Conservation (phyloP, 2,888 invertebrate genomes). For the Volucella zonaria region DNA sequence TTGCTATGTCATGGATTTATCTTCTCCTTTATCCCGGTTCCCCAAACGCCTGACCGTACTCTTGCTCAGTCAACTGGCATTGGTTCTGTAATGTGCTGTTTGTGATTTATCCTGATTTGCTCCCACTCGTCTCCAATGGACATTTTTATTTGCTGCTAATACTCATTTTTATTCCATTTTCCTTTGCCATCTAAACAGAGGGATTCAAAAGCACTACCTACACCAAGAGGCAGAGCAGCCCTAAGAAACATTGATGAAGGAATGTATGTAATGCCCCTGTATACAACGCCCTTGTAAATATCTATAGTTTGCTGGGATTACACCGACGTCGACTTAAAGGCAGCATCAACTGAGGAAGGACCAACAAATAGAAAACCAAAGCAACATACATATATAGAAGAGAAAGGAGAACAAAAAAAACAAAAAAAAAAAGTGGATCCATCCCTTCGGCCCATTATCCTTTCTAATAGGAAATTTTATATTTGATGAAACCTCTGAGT, state of each 20-base stretch:
- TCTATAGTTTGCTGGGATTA: constrained; percentile 61
- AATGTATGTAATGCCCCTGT: constrained; percentile 53
- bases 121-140: constrained; percentile 68
- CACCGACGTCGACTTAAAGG: constrained; percentile 8
- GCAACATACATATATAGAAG: not conserved
- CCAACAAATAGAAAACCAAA: too few relatives aligned
- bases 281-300: constrained; percentile 51
- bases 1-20: constrained; percentile 56
- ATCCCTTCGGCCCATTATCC: constrained; percentile 71
- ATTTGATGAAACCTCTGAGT: constrained; percentile 74
- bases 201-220: too few relatives aligned
- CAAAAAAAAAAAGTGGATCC: constrained; percentile 57
- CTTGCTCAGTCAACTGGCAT: constrained; percentile 29
- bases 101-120: constrained; percentile 73
- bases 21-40: constrained; percentile 11
- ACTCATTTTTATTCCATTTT: constrained; percentile 69
- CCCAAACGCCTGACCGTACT: not conserved
- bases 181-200: constrained; percentile 27
- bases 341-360: too few relatives aligned
- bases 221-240: constrained; percentile 13
- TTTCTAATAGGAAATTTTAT: constrained; percentile 71
- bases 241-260: constrained; percentile 32
- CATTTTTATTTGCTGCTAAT: constrained; percentile 74
- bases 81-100: constrained; percentile 58
- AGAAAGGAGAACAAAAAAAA: constrained; percentile 61